These are phyloP conservation scores for Campylomormyrus tamandua DNA, from an alignment of 2,113 vertebrate species.

Conservation along the genomic window DNA sequence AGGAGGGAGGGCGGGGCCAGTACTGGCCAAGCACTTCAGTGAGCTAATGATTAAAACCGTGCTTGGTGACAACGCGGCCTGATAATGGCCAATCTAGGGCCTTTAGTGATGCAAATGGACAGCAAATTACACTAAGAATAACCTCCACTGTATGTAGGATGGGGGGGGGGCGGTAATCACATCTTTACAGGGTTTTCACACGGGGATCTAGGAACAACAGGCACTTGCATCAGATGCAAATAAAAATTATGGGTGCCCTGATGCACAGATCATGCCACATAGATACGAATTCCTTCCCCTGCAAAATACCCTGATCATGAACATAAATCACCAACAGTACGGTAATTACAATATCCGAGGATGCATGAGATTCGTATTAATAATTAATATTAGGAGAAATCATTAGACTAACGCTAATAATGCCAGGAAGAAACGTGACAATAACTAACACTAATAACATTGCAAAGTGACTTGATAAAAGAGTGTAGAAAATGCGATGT, in stretches of 20 bases:
- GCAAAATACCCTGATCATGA: neutral
- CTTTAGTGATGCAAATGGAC: slow-evolving; percentile 60
- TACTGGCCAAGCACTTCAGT: slow-evolving; percentile 36
- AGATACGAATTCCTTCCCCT: neutral
- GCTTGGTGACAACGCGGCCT: slow-evolving; percentile 53
- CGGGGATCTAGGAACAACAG: neutral
- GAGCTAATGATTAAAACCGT: slow-evolving; percentile 54
- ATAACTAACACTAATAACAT: neutral
- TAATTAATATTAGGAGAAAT: neutral
- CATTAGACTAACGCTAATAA: neutral
- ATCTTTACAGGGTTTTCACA: slow-evolving; percentile 27
- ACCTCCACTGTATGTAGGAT: slow-evolving; percentile 53
- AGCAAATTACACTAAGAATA: slow-evolving; percentile 49
- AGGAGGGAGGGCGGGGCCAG: slow-evolving; percentile 2
- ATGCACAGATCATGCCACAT: slow-evolving; percentile 36
- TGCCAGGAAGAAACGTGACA: neutral
- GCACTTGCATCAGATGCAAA: slow-evolving; percentile 41
- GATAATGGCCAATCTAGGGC: slow-evolving; percentile 61
- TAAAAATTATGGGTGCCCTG: slow-evolving; percentile 36
- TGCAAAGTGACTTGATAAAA: neutral
- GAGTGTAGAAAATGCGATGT: neutral
- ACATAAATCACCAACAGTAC: neutral
- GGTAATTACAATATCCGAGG: neutral
- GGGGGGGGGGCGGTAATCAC: slow-evolving; percentile 41
- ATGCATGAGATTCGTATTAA: neutral